phyloP scores from a whole-genome alignment of 35 echinoderm and acorn worm genomes.

The Ophioderma brevispina region DNA sequence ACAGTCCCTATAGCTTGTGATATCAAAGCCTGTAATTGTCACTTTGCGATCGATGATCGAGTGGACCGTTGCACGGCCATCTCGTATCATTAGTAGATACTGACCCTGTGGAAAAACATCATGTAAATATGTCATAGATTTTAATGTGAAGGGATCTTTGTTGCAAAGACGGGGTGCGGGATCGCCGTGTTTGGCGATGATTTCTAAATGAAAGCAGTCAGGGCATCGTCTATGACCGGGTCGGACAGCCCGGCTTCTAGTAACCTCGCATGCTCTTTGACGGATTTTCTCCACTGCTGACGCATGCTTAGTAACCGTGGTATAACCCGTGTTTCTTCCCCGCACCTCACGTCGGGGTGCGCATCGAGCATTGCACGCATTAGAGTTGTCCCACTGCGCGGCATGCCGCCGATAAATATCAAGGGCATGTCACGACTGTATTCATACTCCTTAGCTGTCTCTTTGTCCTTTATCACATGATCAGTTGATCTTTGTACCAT shows the following conservation, averaged over 20 bases:
- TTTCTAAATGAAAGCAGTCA: conserved; percentile 95
- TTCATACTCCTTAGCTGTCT: conserved; percentile 61
- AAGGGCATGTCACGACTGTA: conserved; percentile 86
- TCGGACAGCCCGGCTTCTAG: conserved; percentile 85
- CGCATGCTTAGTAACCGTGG: conserved; percentile 86
- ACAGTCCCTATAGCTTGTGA: conserved; percentile 85
- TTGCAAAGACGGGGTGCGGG: conserved; percentile 91
- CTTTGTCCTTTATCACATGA: background rate
- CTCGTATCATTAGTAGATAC: conserved; percentile 95
- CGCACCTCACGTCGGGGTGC: conserved; percentile 84
- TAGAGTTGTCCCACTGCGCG: conserved; percentile 91
- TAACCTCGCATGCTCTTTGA: conserved; percentile 80
- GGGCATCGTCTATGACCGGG: conserved; percentile 83
- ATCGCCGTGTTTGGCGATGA: conserved; percentile 93
- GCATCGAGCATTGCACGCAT: conserved; percentile 98
- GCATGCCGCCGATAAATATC: conserved; percentile 98
- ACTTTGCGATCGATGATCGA: conserved; percentile 97
- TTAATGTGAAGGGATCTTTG: conserved; percentile 93
- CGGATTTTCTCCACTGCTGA: conserved; percentile 82
- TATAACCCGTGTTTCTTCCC: conserved; percentile 93
- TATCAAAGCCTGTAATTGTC: conserved; percentile 91
- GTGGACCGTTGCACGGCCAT: conserved; percentile 93
- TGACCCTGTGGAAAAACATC: conserved; percentile 88
- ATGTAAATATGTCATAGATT: conserved; percentile 86
- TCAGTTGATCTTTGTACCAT: conserved; percentile 1